Conservation (phyloP, 2,797 vertebrate species). For the Sebastes variabilis region DNA sequence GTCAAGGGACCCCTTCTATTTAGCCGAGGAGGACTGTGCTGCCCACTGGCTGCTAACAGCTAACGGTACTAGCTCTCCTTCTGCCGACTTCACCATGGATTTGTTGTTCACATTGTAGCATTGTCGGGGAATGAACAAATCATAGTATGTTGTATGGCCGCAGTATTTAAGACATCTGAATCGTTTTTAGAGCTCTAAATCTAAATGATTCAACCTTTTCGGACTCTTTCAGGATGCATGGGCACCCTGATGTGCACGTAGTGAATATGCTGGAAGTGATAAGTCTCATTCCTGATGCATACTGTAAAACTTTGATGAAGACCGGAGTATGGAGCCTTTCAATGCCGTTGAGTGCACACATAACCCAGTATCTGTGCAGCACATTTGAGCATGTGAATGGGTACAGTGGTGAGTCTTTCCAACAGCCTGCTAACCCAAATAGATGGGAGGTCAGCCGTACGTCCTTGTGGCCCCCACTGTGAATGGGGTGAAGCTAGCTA, state of each 20-base stretch:
- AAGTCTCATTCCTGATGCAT: constrained; percentile 20
- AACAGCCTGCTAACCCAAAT: constrained; percentile 36
- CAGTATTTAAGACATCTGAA: neutral
- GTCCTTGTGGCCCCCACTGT: constrained; percentile 17
- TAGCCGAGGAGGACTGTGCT: too few species aligned
- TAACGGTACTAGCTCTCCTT: too few species aligned
- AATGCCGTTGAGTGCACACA: constrained; percentile 3
- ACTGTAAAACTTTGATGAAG: constrained; percentile 42
- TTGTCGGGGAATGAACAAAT: neutral
- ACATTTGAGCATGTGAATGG: neutral
- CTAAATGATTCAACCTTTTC: neutral
- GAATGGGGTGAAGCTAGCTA: constrained; percentile 45
- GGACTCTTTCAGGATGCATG: neutral
- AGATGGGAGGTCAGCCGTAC: constrained; percentile 34
- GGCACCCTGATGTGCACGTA: neutral
- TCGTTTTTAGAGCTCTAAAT: neutral
- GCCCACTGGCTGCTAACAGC: too few species aligned
- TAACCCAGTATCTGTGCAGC: neutral
- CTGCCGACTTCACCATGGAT: too few species aligned
- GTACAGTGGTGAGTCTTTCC: constrained; percentile 27
- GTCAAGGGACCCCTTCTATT: too few species aligned
- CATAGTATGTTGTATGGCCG: too few species aligned
- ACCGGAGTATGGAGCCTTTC: constrained; percentile 1
- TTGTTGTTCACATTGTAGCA: too few species aligned
- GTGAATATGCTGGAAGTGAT: neutral